A percentile compares a stretch with the other conserved stretches of the same genome.
These are phyloP conservation scores for Thelaira solivaga DNA, from an alignment of 2,888 invertebrate species.

Conservation along the genomic window DNA sequence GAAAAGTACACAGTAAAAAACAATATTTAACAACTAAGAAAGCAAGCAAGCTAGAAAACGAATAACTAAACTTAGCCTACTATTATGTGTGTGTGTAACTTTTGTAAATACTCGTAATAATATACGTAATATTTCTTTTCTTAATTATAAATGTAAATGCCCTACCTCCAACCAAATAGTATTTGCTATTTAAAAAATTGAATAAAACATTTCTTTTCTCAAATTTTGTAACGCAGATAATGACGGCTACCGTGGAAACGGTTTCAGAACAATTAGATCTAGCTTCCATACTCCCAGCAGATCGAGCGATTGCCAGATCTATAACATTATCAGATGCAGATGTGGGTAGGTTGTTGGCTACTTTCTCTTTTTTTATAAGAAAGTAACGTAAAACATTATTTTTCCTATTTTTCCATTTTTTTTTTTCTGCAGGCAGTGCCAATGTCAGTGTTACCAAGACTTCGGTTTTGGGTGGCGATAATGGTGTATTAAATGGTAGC, in stretches of 20 bases:
- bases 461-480: slow-evolving; percentile 82
- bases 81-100: slow-evolving; percentile 15
- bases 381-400: too few species aligned
- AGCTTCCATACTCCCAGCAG: slow-evolving; percentile 89
- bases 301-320: slow-evolving; percentile 89
- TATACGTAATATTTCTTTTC: slow-evolving; percentile 66
- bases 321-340: slow-evolving; percentile 93
- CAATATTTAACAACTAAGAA: slow-evolving; percentile 8
- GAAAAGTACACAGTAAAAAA: slow-evolving; percentile 25
- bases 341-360: slow-evolving; percentile 81
- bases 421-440: slow-evolving; percentile 79
- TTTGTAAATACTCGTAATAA: slow-evolving; percentile 47
- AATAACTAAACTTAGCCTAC: slow-evolving; percentile 26
- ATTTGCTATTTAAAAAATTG: not conserved
- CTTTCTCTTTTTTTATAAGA: not conserved
- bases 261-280: slow-evolving; percentile 94
- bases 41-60: not conserved
- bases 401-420: too few species aligned
- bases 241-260: slow-evolving; percentile 97
- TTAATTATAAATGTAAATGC: slow-evolving; percentile 31
- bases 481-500: slow-evolving; percentile 80
- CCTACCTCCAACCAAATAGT: too few species aligned
- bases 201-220: not conserved
- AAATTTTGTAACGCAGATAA: slow-evolving; percentile 80
- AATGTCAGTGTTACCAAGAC: slow-evolving; percentile 85